Evolutionary conservation across 2,113 vertebrate species (phyloP).

Genomic region (Corynorhinus townsendii): DNA sequence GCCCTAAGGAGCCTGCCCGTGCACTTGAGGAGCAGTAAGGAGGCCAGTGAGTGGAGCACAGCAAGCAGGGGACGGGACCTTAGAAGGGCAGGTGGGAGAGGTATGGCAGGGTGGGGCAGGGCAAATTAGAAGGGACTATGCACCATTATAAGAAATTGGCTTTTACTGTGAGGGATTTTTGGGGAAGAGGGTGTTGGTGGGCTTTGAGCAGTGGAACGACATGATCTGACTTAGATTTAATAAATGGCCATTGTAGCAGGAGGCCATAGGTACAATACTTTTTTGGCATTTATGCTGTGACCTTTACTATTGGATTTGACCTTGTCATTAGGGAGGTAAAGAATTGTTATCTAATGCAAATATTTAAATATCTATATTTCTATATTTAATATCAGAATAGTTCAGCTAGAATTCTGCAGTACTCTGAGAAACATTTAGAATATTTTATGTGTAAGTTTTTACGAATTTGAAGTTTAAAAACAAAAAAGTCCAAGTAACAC

Average conservation of each 20-base stretch:
- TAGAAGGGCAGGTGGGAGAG: background rate
- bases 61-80: background rate
- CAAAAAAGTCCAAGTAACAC: background rate
- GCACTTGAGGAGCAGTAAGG: background rate
- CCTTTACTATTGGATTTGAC: background rate
- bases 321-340: background rate
- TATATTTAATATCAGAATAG: background rate
- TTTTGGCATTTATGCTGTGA: background rate
- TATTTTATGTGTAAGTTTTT: background rate
- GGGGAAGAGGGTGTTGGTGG: background rate
- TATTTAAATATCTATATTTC: background rate
- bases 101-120: fast-evolving
- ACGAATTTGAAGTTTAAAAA: constrained; percentile 17
- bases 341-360: background rate
- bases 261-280: background rate
- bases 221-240: background rate
- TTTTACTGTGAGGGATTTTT: background rate
- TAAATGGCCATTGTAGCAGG: background rate
- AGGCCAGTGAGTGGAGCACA: background rate
- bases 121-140: background rate
- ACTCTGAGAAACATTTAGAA: background rate
- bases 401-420: constrained; percentile 8
- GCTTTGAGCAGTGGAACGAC: background rate
- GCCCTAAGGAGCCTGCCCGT: background rate
- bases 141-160: background rate